Evolutionary conservation across 1,140 invertebrate genomes (phyloP).

Genomic region (Harpegnathos saltator): DNA sequence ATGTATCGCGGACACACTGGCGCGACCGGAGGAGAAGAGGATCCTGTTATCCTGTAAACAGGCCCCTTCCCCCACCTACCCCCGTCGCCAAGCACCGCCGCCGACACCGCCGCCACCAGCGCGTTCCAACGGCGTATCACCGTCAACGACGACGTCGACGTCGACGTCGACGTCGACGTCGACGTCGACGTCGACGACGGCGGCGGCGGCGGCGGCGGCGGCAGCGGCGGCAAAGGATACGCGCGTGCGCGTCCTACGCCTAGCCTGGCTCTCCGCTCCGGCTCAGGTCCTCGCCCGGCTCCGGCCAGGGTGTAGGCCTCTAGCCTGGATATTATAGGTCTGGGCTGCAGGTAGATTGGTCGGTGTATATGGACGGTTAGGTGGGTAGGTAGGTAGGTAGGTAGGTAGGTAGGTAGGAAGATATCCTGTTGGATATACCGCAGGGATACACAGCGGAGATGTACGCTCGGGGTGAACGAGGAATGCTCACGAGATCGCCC

Average conservation of each 20-base stretch:
- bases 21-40: conserved; percentile 64
- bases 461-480: not conserved
- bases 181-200: not conserved
- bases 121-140: not conserved
- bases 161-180: not conserved
- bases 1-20: conserved; percentile 53
- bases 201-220: conserved; percentile 10
- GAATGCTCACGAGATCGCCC: conserved; percentile 1
- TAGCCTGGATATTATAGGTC: conserved; percentile 81
- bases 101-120: not conserved
- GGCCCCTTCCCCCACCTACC: conserved; percentile 50
- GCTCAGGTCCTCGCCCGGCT: conserved; percentile 67
- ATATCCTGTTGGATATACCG: not conserved
- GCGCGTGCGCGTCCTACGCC: conserved; percentile 58
- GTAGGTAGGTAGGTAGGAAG: conserved; percentile 11
- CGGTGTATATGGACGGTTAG: conserved; percentile 16
- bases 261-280: conserved; percentile 39
- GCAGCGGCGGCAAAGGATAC: not conserved
- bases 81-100: not conserved
- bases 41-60: conserved; percentile 79
- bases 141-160: not conserved
- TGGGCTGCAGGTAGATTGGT: conserved; percentile 83
- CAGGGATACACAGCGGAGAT: not conserved
- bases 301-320: conserved; percentile 77
- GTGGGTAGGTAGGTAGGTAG: conserved; percentile 16